phyloP scores from a whole-genome alignment of 2,888 invertebrate species.

The Nomada lathburiana region DNA sequence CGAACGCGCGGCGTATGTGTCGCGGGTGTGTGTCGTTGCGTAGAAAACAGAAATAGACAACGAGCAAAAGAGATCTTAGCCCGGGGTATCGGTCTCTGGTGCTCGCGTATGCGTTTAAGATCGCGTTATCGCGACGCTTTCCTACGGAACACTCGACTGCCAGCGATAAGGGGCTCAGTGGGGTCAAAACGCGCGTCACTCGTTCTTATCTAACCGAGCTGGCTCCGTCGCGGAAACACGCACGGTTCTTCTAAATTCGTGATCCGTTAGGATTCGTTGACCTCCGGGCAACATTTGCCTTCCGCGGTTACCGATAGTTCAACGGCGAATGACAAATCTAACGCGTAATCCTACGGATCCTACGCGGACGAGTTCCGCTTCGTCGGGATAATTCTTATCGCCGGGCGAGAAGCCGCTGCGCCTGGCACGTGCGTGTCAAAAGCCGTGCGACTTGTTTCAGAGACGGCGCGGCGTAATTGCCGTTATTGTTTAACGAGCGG shows the following conservation, averaged over 20 bases:
- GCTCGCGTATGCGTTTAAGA: constrained; percentile 4
- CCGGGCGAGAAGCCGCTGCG: no score
- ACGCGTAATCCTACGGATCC: no score
- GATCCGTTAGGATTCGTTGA: constrained; percentile 18
- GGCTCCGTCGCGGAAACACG: constrained; percentile 51
- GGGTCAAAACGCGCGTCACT: constrained; percentile 66
- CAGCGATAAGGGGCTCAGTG: constrained; percentile 43
- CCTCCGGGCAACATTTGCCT: neutral
- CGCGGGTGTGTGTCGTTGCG: neutral
- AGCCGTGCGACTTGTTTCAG: neutral
- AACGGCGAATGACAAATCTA: no score
- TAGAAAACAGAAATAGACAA: constrained; percentile 34
- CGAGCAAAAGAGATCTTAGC: neutral
- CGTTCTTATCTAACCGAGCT: constrained; percentile 52
- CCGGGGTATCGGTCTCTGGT: constrained; percentile 23
- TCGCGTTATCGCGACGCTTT: constrained; percentile 29
- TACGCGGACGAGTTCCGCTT: no score
- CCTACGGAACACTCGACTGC: constrained; percentile 9
- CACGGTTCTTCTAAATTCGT: neutral
- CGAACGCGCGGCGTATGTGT: neutral
- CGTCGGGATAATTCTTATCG: no score
- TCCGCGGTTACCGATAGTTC: no score
- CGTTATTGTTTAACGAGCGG: constrained; percentile 3
- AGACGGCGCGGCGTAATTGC: neutral
- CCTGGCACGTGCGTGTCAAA: neutral